A percentile compares a stretch with the other conserved stretches of the same genome.
Conservation (phyloP, 2,888 invertebrate genomes). For the Ommatoiulus sabulosus region DNA sequence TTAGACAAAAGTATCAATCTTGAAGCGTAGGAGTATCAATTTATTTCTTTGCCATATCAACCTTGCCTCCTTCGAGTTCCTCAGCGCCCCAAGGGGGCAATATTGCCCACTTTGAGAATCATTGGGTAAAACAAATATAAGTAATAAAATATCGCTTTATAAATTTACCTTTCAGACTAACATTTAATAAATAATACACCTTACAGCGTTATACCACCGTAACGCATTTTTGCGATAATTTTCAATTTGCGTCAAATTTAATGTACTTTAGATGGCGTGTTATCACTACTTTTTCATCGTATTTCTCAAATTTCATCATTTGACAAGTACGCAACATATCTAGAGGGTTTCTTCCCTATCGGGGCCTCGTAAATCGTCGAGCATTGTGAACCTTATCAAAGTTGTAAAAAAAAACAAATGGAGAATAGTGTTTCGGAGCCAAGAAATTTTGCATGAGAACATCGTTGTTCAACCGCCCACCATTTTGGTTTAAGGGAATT, state of each 20-base stretch:
- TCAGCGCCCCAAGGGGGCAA: too few species aligned
- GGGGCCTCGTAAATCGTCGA: background rate
- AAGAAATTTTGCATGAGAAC: constrained; percentile 35
- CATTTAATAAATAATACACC: background rate
- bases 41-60: too few species aligned
- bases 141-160: background rate
- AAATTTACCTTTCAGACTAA: background rate
- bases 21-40: too few species aligned
- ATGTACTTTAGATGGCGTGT: background rate
- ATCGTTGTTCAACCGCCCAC: background rate
- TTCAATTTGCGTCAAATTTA: background rate
- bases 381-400: constrained; percentile 21
- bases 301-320: background rate
- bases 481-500: constrained; percentile 31
- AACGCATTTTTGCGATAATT: background rate
- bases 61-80: too few species aligned
- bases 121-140: background rate
- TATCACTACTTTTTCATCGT: background rate
- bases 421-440: background rate
- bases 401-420: constrained; percentile 18
- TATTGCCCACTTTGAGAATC: too few species aligned
- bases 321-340: background rate
- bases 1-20: too few species aligned
- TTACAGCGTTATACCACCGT: background rate
- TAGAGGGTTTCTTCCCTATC: background rate